Conservation (phyloP, 2,113 vertebrate species). For the Naja naja region DNA sequence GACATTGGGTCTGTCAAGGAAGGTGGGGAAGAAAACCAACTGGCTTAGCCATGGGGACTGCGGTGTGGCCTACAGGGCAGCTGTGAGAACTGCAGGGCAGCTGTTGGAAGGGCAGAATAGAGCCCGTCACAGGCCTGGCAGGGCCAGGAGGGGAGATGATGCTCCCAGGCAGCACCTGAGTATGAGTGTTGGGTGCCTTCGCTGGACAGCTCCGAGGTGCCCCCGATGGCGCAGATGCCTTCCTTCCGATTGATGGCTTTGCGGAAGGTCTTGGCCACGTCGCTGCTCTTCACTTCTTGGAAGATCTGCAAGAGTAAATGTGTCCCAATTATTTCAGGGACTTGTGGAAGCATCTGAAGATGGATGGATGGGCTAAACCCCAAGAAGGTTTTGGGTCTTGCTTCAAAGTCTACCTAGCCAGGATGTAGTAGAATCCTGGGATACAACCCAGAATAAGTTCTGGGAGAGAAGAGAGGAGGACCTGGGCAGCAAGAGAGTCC, state of each 20-base stretch:
- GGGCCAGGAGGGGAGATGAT: neutral
- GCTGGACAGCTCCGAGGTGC: constrained; percentile 87
- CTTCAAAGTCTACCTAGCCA: neutral
- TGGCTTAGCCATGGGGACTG: neutral
- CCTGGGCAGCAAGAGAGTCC: neutral
- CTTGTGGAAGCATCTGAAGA: neutral
- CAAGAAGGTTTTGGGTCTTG: neutral
- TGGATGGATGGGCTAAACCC: neutral
- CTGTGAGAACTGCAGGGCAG: neutral
- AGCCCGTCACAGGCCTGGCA: rapidly evolving
- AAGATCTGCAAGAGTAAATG: constrained; percentile 75
- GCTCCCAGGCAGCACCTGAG: constrained; percentile 65
- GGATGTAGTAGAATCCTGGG: neutral
- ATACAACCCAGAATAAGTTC: neutral
- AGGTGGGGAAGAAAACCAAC: neutral
- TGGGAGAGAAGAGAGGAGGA: neutral
- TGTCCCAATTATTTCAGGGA: neutral
- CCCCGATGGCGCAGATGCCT: constrained; percentile 88
- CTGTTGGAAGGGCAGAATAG: neutral
- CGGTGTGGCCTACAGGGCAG: neutral
- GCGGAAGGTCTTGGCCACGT: constrained; percentile 80
- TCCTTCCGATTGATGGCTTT: constrained; percentile 91
- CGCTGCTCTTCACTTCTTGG: constrained; percentile 82
- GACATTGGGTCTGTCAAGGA: too few relatives aligned
- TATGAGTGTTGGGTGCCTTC: constrained; percentile 92